Evolutionary conservation across 2,797 vertebrate species (phyloP), one percentile per base, ranked within the genome.

Genomic region (Pipistrellus pygmaeus): DNA sequence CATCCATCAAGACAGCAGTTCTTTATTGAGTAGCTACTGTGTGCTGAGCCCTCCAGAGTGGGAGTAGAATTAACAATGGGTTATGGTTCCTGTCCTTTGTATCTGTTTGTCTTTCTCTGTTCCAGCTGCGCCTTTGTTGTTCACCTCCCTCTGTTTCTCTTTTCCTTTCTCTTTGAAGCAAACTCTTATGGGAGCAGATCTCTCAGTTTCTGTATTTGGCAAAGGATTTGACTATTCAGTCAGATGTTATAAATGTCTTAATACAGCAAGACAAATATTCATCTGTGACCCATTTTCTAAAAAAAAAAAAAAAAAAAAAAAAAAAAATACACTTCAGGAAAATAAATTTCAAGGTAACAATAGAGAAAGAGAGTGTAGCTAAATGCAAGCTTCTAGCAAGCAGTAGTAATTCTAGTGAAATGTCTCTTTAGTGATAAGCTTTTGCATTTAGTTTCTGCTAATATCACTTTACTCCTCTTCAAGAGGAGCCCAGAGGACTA

Each of bases 241-340:
- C 75, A 95, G 60, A 80, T 80, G 23, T 81, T 88, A 85, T 53
- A 73, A 82, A 92, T 72, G 21, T 86, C 55, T 69, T 93, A 78
- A n/a, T 78, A 93, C 21, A 86, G 51, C 44, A 87, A 93, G 75
- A 85, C n/a, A 82, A 82, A 78, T 81, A 62, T 41, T n/a, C 23
- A 80, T 64, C 91, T 84, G 38, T 92, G 72, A 92, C 85, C 13
- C 44, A 76, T 72, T 95, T 91, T 57, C 60, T 85, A 3, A 44
- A 62, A 64, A 62, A 64, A 18, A 41, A 66, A 44, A 44, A 44
- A 18, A 68, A 62, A 64, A 62, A 64, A 18, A 41, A 66, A 44
- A 44, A 44, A 18, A 68, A 75, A 76, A 3, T n/a, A 23, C 11
- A 60, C 23, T 71, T 95, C 4, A 53, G 38, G 41, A 76, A 94